phyloP scores from a whole-genome alignment of 2,888 invertebrate species.

The Brachynemurus nebulosus region DNA sequence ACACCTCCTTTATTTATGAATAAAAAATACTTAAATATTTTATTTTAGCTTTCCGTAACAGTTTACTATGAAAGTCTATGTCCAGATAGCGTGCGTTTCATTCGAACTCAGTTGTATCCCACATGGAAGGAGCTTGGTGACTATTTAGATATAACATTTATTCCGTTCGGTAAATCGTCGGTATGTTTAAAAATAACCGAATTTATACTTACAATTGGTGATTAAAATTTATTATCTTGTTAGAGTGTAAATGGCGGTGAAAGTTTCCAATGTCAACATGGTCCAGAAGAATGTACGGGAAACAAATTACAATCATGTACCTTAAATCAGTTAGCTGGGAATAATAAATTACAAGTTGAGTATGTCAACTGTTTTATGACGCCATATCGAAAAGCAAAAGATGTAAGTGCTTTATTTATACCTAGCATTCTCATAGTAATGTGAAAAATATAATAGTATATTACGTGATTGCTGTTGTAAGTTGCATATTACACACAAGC shows the following conservation, averaged over 20 bases:
- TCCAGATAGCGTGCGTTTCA: slow-evolving; percentile 43
- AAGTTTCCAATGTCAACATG: slow-evolving; percentile 47
- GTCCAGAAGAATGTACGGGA: slow-evolving; percentile 44
- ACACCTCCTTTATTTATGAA: too few relatives aligned
- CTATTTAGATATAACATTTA: slow-evolving; percentile 36
- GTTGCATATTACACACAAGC: too few relatives aligned
- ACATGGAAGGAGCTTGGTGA: slow-evolving; percentile 34
- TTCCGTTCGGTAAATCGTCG: slow-evolving; percentile 51
- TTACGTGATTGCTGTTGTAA: too few relatives aligned
- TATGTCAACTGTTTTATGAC: slow-evolving; percentile 29
- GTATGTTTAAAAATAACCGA: slow-evolving; percentile 29
- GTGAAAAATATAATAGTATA: too few relatives aligned
- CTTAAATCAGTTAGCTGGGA: slow-evolving; percentile 27
- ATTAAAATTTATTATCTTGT: background rate
- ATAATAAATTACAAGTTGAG: slow-evolving; percentile 28
- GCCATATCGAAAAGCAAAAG: slow-evolving; percentile 9
- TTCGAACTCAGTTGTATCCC: slow-evolving; percentile 38
- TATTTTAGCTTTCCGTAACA: slow-evolving; percentile 36
- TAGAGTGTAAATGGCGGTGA: slow-evolving; percentile 27
- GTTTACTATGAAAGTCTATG: slow-evolving; percentile 46
- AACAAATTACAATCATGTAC: slow-evolving; percentile 49
- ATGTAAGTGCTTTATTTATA: slow-evolving; percentile 9
- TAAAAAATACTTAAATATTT: too few relatives aligned
- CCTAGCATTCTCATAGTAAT: background rate
- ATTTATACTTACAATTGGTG: background rate